Percentiles rank a stretch among this genome's conserved stretches.
These are phyloP conservation scores for Ariopsis seemanni DNA, from an alignment of 2,113 vertebrate genomes.

Conservation along the genomic window DNA sequence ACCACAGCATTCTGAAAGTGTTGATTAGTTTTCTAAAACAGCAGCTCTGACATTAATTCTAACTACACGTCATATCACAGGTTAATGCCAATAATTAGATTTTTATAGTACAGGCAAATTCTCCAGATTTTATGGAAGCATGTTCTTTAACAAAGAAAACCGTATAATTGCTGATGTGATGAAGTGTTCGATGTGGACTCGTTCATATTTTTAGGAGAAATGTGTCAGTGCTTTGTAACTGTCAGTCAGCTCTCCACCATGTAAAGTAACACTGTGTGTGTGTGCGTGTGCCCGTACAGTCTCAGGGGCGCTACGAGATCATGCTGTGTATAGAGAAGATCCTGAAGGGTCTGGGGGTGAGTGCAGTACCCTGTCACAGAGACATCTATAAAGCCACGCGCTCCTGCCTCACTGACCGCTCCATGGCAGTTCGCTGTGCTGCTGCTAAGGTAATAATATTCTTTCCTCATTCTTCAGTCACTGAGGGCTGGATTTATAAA, in stretches of 20 bases:
- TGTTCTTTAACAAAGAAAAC: neutral
- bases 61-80: neutral
- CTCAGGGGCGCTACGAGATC: constrained; percentile 94
- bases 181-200: neutral
- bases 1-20: neutral
- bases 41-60: neutral
- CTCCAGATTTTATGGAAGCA: neutral
- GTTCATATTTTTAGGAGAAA: neutral
- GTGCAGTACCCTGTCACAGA: constrained; percentile 81
- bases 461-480: neutral
- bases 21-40: neutral
- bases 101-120: neutral
- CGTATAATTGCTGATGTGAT: neutral
- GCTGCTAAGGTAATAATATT: constrained; percentile 80
- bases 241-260: neutral
- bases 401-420: constrained; percentile 86
- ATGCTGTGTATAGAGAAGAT: constrained; percentile 87
- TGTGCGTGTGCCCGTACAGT: constrained; percentile 69
- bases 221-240: neutral
- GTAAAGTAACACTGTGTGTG: neutral
- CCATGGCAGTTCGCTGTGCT: constrained; percentile 91
- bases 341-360: constrained; percentile 81
- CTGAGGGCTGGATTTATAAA: neutral
- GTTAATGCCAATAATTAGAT: neutral
- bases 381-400: constrained; percentile 93